These are phyloP conservation scores for Acanthoscelides obtectus DNA, from an alignment of 2,888 invertebrate genomes.

Conservation along the genomic window DNA sequence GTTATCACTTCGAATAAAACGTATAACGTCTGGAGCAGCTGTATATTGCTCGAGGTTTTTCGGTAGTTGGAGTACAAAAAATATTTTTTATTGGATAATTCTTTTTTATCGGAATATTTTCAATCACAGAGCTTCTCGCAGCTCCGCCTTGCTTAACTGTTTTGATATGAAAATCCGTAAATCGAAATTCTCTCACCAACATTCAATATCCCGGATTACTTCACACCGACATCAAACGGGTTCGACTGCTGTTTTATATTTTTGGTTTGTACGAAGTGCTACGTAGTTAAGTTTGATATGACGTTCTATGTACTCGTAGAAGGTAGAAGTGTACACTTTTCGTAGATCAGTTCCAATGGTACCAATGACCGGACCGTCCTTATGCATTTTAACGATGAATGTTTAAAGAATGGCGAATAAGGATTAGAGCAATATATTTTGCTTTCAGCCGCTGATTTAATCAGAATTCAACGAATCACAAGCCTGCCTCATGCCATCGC, in stretches of 20 bases:
- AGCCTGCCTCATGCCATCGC: too few species aligned
- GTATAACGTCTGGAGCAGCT: not conserved
- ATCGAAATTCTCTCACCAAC: not conserved
- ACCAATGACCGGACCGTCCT: too few species aligned
- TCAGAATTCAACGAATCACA: too few species aligned
- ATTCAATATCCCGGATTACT: not conserved
- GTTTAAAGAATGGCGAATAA: too few species aligned
- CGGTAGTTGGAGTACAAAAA: not conserved
- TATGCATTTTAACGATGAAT: too few species aligned
- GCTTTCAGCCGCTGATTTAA: too few species aligned
- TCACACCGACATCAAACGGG: not conserved
- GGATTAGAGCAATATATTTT: too few species aligned
- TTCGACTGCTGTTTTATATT: not conserved
- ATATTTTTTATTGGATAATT: not conserved
- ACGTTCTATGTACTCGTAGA: too few species aligned
- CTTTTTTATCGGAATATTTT: not conserved
- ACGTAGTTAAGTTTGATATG: too few species aligned
- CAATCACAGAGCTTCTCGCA: not conserved
- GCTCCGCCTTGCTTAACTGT: not conserved
- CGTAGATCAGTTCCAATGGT: too few species aligned
- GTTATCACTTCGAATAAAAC: not conserved
- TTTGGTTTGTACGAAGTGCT: too few species aligned
- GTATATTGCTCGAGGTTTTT: not conserved
- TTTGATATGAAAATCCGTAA: not conserved
- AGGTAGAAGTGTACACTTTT: too few species aligned